phyloP scores from a whole-genome alignment of 1,140 invertebrate genomes.

The Drosophila nebulosa region DNA sequence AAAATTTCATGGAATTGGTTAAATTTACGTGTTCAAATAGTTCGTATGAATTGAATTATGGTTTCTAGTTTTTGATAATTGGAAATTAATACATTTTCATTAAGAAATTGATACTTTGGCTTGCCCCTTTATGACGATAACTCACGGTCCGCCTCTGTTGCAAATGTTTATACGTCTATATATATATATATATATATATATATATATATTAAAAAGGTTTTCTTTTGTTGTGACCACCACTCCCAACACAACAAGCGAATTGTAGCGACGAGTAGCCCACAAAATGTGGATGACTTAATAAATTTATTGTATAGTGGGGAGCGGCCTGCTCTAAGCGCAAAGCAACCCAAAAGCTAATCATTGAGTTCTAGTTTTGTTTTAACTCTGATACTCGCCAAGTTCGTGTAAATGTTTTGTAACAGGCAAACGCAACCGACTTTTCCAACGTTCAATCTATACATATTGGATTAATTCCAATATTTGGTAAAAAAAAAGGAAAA shows the following conservation, averaged over 20 bases:
- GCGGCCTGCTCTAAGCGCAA: neutral
- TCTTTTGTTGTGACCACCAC: neutral
- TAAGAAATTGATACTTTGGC: no score
- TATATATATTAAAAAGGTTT: neutral
- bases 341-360: neutral
- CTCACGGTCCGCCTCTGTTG: neutral
- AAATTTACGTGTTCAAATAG: no score
- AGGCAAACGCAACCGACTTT: neutral
- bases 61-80: no score
- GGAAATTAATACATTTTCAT: no score
- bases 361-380: neutral
- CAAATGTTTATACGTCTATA: neutral
- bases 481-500: neutral
- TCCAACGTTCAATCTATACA: neutral
- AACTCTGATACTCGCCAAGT: neutral
- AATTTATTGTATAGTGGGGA: neutral
- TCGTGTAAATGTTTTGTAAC: neutral
- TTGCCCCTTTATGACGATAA: neutral
- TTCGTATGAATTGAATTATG: no score
- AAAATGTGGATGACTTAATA: constrained; percentile 1
- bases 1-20: no score
- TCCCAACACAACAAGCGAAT: neutral
- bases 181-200: constrained; percentile 2
- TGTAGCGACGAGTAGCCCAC: neutral
- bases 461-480: neutral